These are phyloP conservation scores for Trachelus iudaicus DNA, from an alignment of 2,888 invertebrate genomes.

Conservation along the genomic window DNA sequence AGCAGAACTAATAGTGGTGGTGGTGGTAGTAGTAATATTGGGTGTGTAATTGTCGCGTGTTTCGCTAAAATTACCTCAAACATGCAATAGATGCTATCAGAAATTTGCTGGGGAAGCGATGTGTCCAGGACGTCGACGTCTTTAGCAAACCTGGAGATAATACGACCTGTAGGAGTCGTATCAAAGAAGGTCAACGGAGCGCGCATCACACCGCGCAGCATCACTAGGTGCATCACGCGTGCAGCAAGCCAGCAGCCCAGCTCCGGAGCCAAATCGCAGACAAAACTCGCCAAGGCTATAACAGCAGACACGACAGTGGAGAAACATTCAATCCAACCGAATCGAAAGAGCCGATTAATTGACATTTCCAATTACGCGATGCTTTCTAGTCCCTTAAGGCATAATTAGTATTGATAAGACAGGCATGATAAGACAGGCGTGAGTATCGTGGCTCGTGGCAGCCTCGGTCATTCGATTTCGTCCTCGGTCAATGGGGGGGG, in stretches of 20 bases:
- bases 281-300: constrained; percentile 77
- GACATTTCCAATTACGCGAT: constrained; percentile 18
- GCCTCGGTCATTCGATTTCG: not conserved
- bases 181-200: constrained; percentile 69
- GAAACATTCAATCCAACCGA: not conserved
- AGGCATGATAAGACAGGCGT: not conserved
- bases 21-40: not conserved
- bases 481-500: not conserved
- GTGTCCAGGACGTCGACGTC: constrained; percentile 80
- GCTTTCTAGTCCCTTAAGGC: constrained; percentile 22
- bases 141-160: constrained; percentile 77
- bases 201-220: constrained; percentile 65
- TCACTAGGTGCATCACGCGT: constrained; percentile 64
- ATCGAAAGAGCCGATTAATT: not conserved
- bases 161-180: constrained; percentile 67
- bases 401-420: not conserved
- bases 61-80: constrained; percentile 73
- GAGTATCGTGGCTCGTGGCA: not conserved
- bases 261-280: constrained; percentile 76
- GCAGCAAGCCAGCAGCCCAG: constrained; percentile 78
- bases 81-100: constrained; percentile 77
- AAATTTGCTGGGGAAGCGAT: constrained; percentile 74
- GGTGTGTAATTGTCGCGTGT: not conserved
- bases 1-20: no score
- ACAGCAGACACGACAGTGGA: constrained; percentile 61